Conservation (phyloP, 2,797 vertebrate genomes). For the Miichthys miiuy region DNA sequence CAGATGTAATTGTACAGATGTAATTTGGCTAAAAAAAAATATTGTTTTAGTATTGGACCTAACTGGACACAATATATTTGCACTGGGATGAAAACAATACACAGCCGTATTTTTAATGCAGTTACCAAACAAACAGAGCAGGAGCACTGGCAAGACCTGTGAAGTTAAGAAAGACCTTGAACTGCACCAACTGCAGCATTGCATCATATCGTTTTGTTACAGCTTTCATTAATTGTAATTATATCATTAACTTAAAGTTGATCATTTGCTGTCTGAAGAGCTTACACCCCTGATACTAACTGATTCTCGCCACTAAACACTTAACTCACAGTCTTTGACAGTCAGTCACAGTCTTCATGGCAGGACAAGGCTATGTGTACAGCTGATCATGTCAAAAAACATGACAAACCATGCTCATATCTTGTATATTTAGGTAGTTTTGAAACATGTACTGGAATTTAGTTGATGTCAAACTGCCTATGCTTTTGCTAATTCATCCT, state of each 20-base stretch:
- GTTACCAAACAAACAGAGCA: not conserved
- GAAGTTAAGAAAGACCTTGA: not conserved
- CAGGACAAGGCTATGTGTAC: not conserved
- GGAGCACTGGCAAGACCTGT: not conserved
- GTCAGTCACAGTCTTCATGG: constrained; percentile 1
- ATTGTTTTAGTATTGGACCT: too few species aligned
- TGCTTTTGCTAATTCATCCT: constrained; percentile 34
- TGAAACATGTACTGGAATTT: not conserved
- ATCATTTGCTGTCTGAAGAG: not conserved
- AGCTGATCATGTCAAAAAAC: not conserved
- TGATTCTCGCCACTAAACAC: constrained; percentile 6
- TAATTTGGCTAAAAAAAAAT: not conserved
- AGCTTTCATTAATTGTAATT: not conserved
- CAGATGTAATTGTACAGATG: not conserved
- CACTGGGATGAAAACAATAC: too few species aligned
- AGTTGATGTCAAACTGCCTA: not conserved
- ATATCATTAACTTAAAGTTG: not conserved
- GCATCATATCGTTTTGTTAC: not conserved
- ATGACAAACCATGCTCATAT: constrained; percentile 1
- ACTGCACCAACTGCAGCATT: not conserved
- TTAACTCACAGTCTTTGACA: not conserved
- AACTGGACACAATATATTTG: too few species aligned
- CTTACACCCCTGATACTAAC: not conserved
- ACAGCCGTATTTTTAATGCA: too few species aligned
- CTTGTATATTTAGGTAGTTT: not conserved